phyloP scores from a whole-genome alignment of 2,888 invertebrate species.

The Drosophila robusta region DNA sequence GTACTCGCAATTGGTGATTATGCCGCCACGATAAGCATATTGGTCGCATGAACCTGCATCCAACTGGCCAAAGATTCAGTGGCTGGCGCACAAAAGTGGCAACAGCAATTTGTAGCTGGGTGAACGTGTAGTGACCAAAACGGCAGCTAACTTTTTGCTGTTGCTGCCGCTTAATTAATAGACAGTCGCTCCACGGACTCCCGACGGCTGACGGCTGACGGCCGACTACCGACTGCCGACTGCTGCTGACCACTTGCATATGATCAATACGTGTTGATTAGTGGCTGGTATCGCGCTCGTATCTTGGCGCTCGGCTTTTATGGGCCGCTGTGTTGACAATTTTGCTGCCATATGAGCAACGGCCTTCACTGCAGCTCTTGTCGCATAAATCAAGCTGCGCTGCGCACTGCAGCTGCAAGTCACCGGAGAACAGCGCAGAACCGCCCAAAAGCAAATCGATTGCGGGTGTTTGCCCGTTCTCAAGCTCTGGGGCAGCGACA shows the following conservation, averaged over 20 bases:
- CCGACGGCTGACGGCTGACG: not conserved
- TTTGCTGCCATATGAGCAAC: slow-evolving; percentile 69
- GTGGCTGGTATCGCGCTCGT: slow-evolving; percentile 53
- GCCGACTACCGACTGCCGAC: slow-evolving; percentile 10
- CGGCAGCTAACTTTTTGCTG: slow-evolving; percentile 66
- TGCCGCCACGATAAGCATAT: slow-evolving; percentile 70
- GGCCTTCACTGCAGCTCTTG: slow-evolving; percentile 70
- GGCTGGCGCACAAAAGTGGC: slow-evolving; percentile 74
- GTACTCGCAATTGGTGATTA: slow-evolving; percentile 53
- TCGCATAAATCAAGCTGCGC: slow-evolving; percentile 66
- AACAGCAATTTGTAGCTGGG: slow-evolving; percentile 78
- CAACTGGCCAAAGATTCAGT: slow-evolving; percentile 52
- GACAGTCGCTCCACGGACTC: slow-evolving; percentile 40
- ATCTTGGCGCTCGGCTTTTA: slow-evolving; percentile 74
- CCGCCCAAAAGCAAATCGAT: slow-evolving; percentile 31
- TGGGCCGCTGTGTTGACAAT: slow-evolving; percentile 76
- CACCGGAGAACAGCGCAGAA: slow-evolving; percentile 9
- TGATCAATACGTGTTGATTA: slow-evolving; percentile 79
- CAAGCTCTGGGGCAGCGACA: slow-evolving; percentile 42
- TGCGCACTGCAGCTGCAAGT: slow-evolving; percentile 44
- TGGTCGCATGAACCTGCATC: slow-evolving; percentile 42
- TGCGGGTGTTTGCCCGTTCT: slow-evolving; percentile 73
- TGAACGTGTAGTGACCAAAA: slow-evolving; percentile 78
- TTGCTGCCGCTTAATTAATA: slow-evolving; percentile 59
- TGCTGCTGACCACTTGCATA: slow-evolving; percentile 66